These are phyloP conservation scores for Chaetodon auriga DNA, from an alignment of 2,113 vertebrate genomes.

Conservation along the genomic window DNA sequence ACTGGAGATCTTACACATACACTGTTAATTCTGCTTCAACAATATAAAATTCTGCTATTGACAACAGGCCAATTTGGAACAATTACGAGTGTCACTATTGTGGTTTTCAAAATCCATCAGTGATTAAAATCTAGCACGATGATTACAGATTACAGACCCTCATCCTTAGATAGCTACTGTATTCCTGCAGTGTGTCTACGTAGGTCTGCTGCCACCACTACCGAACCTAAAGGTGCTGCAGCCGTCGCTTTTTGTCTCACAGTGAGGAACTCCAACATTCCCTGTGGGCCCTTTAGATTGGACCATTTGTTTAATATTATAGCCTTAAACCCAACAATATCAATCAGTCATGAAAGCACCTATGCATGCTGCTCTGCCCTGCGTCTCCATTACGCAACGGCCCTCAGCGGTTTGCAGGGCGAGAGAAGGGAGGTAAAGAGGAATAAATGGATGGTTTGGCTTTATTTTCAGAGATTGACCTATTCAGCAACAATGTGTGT, in stretches of 20 bases:
- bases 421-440: slow-evolving; percentile 45
- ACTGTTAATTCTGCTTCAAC: slow-evolving; percentile 9
- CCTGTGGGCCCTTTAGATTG: slow-evolving; percentile 62
- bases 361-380: slow-evolving; percentile 70
- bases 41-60: slow-evolving; percentile 16
- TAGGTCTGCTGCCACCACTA: neutral
- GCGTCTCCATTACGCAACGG: slow-evolving; percentile 70
- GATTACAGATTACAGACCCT: slow-evolving; percentile 45
- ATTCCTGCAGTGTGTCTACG: slow-evolving; percentile 35
- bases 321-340: slow-evolving; percentile 80
- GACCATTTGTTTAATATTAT: slow-evolving; percentile 79
- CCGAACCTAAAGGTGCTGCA: slow-evolving; percentile 33
- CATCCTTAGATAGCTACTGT: slow-evolving; percentile 19
- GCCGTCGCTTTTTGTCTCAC: slow-evolving; percentile 28
- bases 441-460: slow-evolving; percentile 56
- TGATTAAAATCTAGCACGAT: slow-evolving; percentile 36
- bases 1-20: neutral
- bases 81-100: slow-evolving; percentile 17
- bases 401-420: slow-evolving; percentile 44
- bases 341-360: slow-evolving; percentile 79
- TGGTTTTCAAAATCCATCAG: slow-evolving; percentile 20
- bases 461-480: slow-evolving; percentile 21
- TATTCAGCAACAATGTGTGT: slow-evolving; percentile 21
- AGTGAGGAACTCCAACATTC: slow-evolving; percentile 43
- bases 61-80: slow-evolving; percentile 22